Percentiles rank a stretch among this genome's conserved stretches.
Conservation (phyloP, 1,140 invertebrate species). For the Littorina saxatilis region DNA sequence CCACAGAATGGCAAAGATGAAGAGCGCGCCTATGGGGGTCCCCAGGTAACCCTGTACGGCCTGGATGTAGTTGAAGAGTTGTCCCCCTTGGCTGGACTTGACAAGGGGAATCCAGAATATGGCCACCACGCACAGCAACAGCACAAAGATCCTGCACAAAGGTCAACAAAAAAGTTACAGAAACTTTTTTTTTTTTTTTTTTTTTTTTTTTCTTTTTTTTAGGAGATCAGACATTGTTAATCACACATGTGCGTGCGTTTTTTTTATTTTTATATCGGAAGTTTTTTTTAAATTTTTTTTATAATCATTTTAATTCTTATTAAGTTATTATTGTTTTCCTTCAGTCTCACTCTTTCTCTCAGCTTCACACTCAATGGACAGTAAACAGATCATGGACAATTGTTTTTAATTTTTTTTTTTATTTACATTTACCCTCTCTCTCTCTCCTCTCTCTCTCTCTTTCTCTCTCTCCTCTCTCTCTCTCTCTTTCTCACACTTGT, state of each 20-base stretch:
- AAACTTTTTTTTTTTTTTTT: not conserved
- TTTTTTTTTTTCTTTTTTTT: too few relatives aligned
- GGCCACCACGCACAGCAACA: conserved; percentile 77
- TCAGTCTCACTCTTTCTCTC: too few relatives aligned
- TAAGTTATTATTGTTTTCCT: too few relatives aligned
- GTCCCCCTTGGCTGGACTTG: conserved; percentile 77
- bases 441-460: not conserved
- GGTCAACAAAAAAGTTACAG: not conserved
- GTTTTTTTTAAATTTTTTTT: too few relatives aligned
- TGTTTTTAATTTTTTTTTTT: too few relatives aligned
- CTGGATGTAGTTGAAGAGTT: conserved; percentile 80
- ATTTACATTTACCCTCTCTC: not conserved
- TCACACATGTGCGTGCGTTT: too few relatives aligned
- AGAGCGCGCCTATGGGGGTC: conserved; percentile 79
- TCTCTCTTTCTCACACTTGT: too few relatives aligned
- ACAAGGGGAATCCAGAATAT: conserved; percentile 80
- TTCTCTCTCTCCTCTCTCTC: not conserved
- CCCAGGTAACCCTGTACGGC: conserved; percentile 78
- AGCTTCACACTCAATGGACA: too few relatives aligned
- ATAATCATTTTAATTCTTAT: too few relatives aligned
- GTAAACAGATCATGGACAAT: too few relatives aligned
- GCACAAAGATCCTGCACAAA: conserved; percentile 74
- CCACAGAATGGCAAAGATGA: conserved; percentile 77
- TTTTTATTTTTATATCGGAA: too few relatives aligned
- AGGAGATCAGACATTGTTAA: too few relatives aligned